phyloP scores from a whole-genome alignment of 2,113 vertebrate species.

The Chionis minor region DNA sequence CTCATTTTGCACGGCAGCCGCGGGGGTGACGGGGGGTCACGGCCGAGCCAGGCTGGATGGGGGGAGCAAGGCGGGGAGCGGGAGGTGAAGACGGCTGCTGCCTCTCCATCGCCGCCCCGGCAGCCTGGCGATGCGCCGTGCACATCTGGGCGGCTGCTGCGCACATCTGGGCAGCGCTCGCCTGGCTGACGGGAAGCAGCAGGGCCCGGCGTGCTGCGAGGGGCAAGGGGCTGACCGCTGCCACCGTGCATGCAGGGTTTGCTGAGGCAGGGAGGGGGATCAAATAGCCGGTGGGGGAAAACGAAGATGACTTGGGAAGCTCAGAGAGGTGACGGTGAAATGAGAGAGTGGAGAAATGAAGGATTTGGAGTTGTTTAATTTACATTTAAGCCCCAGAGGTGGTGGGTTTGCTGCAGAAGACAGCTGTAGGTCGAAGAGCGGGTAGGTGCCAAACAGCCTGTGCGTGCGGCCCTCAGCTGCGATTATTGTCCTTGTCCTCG shows the following conservation, averaged over 20 bases:
- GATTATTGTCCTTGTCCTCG: not conserved
- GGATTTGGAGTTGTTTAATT: not conserved
- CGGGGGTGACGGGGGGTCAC: not conserved
- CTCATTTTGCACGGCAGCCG: not conserved
- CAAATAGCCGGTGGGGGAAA: too few relatives aligned
- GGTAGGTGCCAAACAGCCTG: not conserved
- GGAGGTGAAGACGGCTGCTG: not conserved
- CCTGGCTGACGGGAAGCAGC: not conserved
- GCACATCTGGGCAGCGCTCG: not conserved
- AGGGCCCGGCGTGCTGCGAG: not conserved
- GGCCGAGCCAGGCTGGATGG: not conserved
- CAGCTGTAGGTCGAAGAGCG: accelerated
- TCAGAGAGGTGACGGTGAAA: not conserved
- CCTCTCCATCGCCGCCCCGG: not conserved
- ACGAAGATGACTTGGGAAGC: not conserved
- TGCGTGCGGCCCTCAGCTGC: not conserved
- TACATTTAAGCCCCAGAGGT: not conserved
- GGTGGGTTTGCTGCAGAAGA: not conserved
- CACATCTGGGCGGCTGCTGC: not conserved
- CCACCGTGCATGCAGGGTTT: not conserved
- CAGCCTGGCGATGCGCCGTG: too few relatives aligned
- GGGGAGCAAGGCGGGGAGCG: not conserved
- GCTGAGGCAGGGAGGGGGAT: not conserved
- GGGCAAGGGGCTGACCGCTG: not conserved
- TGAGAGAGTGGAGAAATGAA: not conserved